Evolutionary conservation across 2,113 vertebrate species (phyloP).

Genomic region (Telmatochromis sp.): DNA sequence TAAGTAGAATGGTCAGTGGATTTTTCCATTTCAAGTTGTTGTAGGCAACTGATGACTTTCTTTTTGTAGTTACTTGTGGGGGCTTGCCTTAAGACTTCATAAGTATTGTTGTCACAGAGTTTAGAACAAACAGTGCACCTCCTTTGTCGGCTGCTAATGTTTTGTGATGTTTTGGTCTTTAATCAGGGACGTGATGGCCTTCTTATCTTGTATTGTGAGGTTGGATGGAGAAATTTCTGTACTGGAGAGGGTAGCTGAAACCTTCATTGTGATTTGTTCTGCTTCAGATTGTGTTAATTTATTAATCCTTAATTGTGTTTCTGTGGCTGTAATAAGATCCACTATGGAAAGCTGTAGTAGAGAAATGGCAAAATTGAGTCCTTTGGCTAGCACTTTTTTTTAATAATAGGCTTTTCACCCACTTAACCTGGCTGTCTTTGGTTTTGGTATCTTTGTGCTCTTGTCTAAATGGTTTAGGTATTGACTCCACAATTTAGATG

Average conservation of each 20-base stretch:
- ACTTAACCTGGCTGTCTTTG: neutral
- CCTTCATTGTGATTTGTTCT: neutral
- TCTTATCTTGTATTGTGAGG: neutral
- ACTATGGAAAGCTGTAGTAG: neutral
- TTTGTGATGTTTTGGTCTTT: neutral
- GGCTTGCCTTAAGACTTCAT: neutral
- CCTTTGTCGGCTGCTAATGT: neutral
- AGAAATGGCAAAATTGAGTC: neutral
- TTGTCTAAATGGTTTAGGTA: neutral
- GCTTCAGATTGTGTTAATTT: neutral
- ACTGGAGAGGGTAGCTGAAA: neutral
- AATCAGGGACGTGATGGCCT: neutral
- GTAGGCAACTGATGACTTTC: neutral
- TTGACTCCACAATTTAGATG: neutral
- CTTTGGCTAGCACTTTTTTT: neutral
- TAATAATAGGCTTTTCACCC: neutral
- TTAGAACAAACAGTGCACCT: neutral
- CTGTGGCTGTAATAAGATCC: neutral
- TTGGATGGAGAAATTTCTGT: neutral
- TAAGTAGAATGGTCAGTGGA: neutral
- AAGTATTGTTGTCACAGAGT: neutral
- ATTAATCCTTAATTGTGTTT: neutral
- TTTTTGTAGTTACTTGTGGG: neutral
- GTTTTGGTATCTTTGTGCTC: neutral
- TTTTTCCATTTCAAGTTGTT: neutral